Evolutionary conservation across 2,113 vertebrate species (phyloP).

Genomic region (Xiphophorus maculatus): DNA sequence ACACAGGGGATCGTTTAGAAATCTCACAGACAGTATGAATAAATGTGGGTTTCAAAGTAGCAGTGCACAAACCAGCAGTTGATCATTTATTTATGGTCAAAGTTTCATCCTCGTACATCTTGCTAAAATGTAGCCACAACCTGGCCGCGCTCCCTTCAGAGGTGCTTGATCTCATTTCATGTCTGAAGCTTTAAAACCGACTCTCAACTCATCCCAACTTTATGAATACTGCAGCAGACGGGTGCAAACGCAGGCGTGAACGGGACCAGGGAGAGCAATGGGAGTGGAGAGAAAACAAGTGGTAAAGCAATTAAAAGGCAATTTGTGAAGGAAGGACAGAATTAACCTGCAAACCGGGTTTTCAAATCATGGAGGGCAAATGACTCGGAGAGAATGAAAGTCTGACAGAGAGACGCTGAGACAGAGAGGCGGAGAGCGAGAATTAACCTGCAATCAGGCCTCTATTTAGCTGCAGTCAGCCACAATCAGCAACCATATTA

Average conservation of each 20-base stretch:
- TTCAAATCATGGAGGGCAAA: background rate
- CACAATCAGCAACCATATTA: conserved; percentile 67
- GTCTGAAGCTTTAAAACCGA: background rate
- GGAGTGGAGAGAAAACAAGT: background rate
- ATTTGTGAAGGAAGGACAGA: conserved; percentile 34
- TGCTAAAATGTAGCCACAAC: background rate
- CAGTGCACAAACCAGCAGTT: background rate
- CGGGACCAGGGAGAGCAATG: background rate
- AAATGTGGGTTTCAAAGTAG: background rate
- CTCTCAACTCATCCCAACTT: no score
- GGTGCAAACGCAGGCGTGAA: background rate
- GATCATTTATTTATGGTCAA: background rate
- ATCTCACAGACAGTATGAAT: no score
- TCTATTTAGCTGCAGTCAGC: conserved; percentile 64
- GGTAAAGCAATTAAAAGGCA: conserved; percentile 30
- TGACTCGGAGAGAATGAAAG: conserved; percentile 4
- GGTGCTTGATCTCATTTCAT: background rate
- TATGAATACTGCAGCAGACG: background rate
- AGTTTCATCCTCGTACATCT: background rate
- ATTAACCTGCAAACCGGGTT: conserved; percentile 44
- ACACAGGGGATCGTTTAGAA: no score
- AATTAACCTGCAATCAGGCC: conserved; percentile 72
- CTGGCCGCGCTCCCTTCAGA: background rate
- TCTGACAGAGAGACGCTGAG: conserved; percentile 26
- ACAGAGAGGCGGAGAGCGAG: conserved; percentile 28